Percentiles rank a stretch among this genome's conserved stretches.
phyloP scores from a whole-genome alignment of 2,888 invertebrate genomes.

The Sussaba pulchella region DNA sequence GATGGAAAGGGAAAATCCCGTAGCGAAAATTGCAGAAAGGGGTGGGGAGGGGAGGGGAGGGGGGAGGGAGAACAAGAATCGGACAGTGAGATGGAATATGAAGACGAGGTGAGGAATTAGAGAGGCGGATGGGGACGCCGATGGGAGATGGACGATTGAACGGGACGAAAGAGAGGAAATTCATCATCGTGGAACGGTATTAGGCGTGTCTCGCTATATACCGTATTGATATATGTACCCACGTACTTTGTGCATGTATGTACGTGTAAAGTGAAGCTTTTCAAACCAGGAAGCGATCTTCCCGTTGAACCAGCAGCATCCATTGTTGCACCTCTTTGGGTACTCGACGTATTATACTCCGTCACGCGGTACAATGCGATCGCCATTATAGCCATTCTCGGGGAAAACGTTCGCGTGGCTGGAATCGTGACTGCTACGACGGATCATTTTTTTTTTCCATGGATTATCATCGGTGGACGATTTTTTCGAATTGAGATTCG shows the following conservation, averaged over 20 bases:
- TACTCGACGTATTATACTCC: slow-evolving; percentile 34
- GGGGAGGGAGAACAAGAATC: no score
- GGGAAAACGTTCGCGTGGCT: slow-evolving; percentile 20
- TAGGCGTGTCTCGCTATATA: background rate
- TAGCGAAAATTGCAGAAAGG: no score
- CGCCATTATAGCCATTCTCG: slow-evolving; percentile 15
- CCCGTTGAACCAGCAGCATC: slow-evolving; percentile 34
- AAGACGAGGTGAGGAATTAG: background rate
- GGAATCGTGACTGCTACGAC: slow-evolving; percentile 2
- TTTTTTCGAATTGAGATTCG: no score
- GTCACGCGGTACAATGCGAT: slow-evolving; percentile 15
- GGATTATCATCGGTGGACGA: no score
- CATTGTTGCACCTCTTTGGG: slow-evolving; percentile 24
- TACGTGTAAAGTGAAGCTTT: slow-evolving; percentile 29
- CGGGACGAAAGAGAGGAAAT: slow-evolving; percentile 15
- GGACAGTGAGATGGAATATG: background rate
- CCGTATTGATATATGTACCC: background rate
- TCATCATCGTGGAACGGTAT: slow-evolving; percentile 35
- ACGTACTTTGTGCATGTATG: background rate
- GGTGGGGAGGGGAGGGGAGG: background rate
- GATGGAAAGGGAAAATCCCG: no score
- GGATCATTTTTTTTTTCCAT: background rate
- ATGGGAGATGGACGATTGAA: slow-evolving; percentile 31
- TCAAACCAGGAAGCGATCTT: slow-evolving; percentile 46
- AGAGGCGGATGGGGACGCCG: background rate